These are phyloP conservation scores for Thripadectes ignobilis DNA, from an alignment of 2,797 vertebrate genomes.

Conservation along the genomic window DNA sequence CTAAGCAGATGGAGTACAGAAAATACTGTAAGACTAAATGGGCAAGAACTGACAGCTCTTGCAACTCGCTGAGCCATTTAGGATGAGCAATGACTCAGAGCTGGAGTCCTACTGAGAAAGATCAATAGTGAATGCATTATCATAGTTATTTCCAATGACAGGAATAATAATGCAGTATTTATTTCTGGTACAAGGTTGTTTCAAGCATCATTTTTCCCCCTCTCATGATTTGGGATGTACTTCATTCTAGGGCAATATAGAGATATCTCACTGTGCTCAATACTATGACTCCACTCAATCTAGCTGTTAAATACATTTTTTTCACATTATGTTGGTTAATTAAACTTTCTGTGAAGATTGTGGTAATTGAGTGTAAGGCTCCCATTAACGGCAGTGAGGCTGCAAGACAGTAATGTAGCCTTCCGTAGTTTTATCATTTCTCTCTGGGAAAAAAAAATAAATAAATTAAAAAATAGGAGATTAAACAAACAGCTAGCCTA, in stretches of 20 bases:
- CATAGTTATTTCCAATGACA: conserved; percentile 61
- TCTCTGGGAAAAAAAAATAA: not conserved
- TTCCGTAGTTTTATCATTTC: not conserved
- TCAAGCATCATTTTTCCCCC: not conserved
- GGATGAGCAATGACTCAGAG: conserved; percentile 64
- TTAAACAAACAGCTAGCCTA: not conserved
- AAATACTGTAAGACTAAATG: not conserved
- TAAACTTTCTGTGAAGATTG: conserved; percentile 1
- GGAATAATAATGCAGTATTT: conserved; percentile 57
- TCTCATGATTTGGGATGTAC: not conserved
- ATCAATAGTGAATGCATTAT: conserved; percentile 71
- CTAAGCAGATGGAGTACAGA: not conserved
- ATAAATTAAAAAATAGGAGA: not conserved
- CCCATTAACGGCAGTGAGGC: not conserved
- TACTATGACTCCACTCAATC: not conserved
- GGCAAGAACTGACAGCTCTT: not conserved
- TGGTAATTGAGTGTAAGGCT: not conserved
- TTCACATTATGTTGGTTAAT: not conserved
- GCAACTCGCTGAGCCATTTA: not conserved
- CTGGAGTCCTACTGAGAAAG: conserved; percentile 31
- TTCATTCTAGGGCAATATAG: not conserved
- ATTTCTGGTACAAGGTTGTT: conserved; percentile 41
- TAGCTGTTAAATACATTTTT: not conserved
- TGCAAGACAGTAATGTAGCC: not conserved
- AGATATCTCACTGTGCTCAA: not conserved